phyloP scores from a whole-genome alignment of 2,113 vertebrate genomes.

The Poecilia latipinna region DNA sequence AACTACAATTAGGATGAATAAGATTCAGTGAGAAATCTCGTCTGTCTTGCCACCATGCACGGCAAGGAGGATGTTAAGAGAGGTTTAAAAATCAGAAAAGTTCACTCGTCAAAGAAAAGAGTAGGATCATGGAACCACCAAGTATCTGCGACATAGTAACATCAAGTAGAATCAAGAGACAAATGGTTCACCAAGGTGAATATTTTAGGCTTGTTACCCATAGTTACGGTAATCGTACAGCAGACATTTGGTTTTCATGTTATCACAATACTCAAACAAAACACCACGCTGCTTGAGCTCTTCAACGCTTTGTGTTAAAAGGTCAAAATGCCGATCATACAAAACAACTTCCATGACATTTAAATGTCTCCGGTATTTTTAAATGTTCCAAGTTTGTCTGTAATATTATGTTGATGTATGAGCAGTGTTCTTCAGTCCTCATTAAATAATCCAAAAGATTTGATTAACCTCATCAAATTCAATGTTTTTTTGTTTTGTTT shows the following conservation, averaged over 20 bases:
- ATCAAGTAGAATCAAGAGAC: background rate
- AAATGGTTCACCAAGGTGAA: background rate
- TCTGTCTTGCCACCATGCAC: background rate
- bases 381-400: constrained; percentile 8
- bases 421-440: constrained; percentile 12
- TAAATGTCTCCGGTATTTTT: constrained; percentile 2
- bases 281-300: constrained; percentile 1
- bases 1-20: background rate
- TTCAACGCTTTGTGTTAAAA: constrained; percentile 21
- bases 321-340: constrained; percentile 29
- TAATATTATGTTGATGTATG: constrained; percentile 30
- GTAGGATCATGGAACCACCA: too few species aligned
- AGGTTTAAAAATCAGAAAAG: too few species aligned
- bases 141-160: too few species aligned
- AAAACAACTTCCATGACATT: constrained; percentile 34
- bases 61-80: too few species aligned
- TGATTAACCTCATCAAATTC: background rate
- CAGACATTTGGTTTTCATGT: background rate
- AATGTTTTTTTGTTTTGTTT: background rate
- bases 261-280: background rate
- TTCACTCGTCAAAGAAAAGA: too few species aligned
- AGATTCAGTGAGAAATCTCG: background rate
- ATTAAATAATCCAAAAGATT: constrained; percentile 8
- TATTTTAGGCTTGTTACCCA: background rate
- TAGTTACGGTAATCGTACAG: background rate